A percentile compares a stretch with the other conserved stretches of the same genome.
Evolutionary conservation across 2,797 vertebrate genomes (phyloP).

Genomic region (Simalia tracyae): DNA sequence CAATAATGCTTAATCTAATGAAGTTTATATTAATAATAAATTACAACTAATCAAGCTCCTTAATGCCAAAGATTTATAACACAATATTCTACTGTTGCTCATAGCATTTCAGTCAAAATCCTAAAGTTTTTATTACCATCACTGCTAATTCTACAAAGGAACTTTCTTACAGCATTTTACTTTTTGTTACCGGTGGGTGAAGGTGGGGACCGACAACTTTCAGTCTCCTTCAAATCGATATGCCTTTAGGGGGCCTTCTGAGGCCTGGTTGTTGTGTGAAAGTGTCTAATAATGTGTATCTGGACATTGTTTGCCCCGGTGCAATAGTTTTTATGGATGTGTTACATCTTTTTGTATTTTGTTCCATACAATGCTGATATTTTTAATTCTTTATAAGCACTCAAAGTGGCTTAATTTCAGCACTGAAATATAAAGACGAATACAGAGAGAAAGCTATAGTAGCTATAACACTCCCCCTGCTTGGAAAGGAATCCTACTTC

Average conservation of each 20-base stretch:
- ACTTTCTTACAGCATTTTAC: background rate
- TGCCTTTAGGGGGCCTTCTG: background rate
- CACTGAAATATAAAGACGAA: background rate
- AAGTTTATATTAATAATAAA: conserved; percentile 6
- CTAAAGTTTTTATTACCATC: background rate
- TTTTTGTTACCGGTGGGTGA: background rate
- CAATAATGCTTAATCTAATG: background rate
- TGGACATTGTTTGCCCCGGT: background rate
- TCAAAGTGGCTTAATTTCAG: background rate
- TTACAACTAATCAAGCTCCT: background rate
- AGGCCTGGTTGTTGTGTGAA: background rate
- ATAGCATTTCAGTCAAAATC: background rate
- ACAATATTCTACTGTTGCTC: background rate
- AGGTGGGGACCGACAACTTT: no score
- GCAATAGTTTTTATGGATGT: background rate
- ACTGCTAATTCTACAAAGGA: background rate
- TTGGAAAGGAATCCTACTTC: background rate
- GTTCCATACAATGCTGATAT: background rate
- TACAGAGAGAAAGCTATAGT: background rate
- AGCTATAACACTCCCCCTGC: background rate
- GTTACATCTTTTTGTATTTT: background rate
- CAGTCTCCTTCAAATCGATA: background rate
- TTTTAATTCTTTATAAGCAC: background rate
- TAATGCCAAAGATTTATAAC: background rate
- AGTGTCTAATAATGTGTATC: background rate